Evolutionary conservation across 1,140 invertebrate species (phyloP), one percentile per base, ranked within the genome.

Genomic region (Drosophila rufa): DNA sequence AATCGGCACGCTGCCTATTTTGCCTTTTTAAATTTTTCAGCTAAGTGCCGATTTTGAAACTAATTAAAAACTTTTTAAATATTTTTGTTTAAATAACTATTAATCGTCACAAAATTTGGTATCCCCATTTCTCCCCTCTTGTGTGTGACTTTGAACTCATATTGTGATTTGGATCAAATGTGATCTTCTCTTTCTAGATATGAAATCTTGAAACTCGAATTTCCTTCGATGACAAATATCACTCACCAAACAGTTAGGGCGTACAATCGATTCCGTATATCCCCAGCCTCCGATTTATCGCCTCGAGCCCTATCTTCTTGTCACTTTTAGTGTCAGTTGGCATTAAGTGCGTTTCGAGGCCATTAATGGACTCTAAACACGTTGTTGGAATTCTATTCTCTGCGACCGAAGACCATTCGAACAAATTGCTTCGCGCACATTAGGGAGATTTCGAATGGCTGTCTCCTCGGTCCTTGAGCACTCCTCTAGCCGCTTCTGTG

Each of bases 351-450:
- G 73, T 78, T 69, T 57, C 46, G 74, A 69, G 81, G 40, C 84
- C 75, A 48, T 89, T 90, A 89, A 89, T 89, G 85, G 70, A 90
- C 79, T 83, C 75, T 70, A 85, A 89, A 89, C 85, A 89, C 85
- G 75, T 90, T 85, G 78, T 75, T 85, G 75, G 79, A 81, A 89
- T 80, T 66, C 50, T 84, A 75, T 40, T 14, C 27, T 45, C 38
- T 15, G 38, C 15, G 30, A 42, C 33, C 9, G 19, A 27, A 22
- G 27, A 60, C 47, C 67, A 70, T 19, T 70, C 59, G 53, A 80
- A 89, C 85, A 89, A 89, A 89, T 90, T 89, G 86, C 85, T 76
- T 67, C 19, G 68, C 86, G 79, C 75, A 75, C 85, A 89, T 87
- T 80, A 89, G 76, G 68, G 46, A 67, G 79, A 84, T 71, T 84